These are phyloP conservation scores for Vombatus ursinus DNA, from an alignment of 2,113 vertebrate species.

Conservation along the genomic window DNA sequence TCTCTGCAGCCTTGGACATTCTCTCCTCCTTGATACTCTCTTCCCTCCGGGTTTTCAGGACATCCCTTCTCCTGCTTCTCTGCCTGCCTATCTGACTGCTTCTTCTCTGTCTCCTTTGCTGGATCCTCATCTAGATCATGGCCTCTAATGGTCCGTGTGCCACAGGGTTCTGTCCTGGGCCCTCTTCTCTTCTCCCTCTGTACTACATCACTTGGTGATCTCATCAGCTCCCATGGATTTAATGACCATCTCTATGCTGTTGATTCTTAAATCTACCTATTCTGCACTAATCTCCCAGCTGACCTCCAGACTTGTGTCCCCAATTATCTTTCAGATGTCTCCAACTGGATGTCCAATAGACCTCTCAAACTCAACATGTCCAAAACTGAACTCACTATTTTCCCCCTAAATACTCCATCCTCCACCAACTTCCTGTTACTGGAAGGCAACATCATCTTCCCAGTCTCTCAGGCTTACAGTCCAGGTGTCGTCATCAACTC, in stretches of 20 bases:
- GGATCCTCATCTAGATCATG: not conserved
- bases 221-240: not conserved
- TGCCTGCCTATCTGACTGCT: not conserved
- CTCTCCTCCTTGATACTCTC: not conserved
- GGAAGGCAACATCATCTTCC: not conserved
- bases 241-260: not conserved
- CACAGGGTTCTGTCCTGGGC: not conserved
- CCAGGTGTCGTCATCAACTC: not conserved
- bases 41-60: not conserved
- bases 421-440: not conserved
- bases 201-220: not conserved
- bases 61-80: not conserved
- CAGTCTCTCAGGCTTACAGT: not conserved
- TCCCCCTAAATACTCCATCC: not conserved
- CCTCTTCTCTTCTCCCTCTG: not conserved
- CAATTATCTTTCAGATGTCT: not conserved
- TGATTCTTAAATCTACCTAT: not conserved
- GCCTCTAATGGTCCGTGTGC: not conserved
- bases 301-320: not conserved
- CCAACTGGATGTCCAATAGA: not conserved
- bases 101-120: not conserved
- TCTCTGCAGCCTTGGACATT: not conserved
- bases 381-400: not conserved
- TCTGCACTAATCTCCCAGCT: not conserved
- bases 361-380: not conserved